Evolutionary conservation across 2,888 invertebrate genomes (phyloP).

Genomic region (Leptura quadrifasciata): DNA sequence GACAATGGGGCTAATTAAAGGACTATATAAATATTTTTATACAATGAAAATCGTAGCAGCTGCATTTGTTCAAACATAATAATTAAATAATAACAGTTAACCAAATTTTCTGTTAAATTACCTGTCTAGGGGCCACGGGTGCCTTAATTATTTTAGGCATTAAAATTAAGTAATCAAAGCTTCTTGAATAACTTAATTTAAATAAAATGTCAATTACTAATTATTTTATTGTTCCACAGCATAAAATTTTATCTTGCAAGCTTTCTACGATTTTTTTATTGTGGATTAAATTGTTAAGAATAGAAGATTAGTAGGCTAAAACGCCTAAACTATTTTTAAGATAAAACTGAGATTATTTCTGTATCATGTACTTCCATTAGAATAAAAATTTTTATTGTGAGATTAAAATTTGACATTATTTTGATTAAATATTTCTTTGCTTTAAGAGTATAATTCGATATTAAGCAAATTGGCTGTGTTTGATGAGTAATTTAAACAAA

Average conservation of each 20-base stretch:
- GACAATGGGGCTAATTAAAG: neutral
- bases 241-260: constrained; percentile 4
- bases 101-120: constrained; percentile 1
- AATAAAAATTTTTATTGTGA: too few species aligned
- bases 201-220: constrained; percentile 15
- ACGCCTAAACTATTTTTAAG: too few species aligned
- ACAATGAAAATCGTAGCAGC: neutral
- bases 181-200: constrained; percentile 8
- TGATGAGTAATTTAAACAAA: too few species aligned
- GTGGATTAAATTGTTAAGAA: neutral
- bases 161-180: neutral
- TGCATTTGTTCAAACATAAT: constrained; percentile 7
- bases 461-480: too few species aligned
- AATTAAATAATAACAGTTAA: neutral
- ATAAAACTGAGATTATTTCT: too few species aligned
- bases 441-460: too few species aligned
- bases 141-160: neutral
- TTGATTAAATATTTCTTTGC: too few species aligned
- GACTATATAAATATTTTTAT: constrained; percentile 3
- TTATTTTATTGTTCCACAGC: neutral
- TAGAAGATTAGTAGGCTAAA: neutral
- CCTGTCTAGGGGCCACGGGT: neutral
- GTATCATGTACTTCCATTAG: too few species aligned
- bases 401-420: too few species aligned
- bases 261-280: neutral